Conservation (phyloP, 2,797 vertebrate species). For the Sebastes iracundus region DNA sequence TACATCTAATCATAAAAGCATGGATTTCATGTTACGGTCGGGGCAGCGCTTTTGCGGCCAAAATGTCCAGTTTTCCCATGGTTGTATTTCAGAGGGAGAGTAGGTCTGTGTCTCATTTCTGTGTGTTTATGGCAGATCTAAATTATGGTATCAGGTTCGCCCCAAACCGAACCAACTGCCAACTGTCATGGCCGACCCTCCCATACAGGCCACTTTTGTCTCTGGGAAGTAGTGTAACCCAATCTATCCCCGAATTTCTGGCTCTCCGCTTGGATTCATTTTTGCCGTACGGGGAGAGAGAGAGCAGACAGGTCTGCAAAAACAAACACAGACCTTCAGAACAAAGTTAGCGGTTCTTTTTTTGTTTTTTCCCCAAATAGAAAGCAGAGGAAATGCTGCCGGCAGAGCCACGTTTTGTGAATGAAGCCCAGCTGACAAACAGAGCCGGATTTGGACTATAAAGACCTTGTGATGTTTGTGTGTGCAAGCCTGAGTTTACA, state of each 20-base stretch:
- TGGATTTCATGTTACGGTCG: conserved; percentile 58
- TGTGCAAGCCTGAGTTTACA: not conserved
- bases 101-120: conserved; percentile 76
- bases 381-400: conserved; percentile 54
- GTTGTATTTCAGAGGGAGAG: conserved; percentile 62
- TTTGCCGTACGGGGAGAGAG: conserved; percentile 29
- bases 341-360: conserved; percentile 49
- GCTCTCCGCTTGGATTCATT: conserved; percentile 58
- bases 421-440: conserved; percentile 62
- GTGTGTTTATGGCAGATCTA: conserved; percentile 79
- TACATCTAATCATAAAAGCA: conserved; percentile 63
- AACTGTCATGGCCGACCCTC: conserved; percentile 77
- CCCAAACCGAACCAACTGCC: conserved; percentile 64
- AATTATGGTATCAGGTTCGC: conserved; percentile 81
- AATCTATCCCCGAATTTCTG: conserved; percentile 55
- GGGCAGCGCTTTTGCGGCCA: conserved; percentile 40
- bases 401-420: conserved; percentile 50
- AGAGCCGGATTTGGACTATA: not conserved
- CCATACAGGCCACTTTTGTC: conserved; percentile 65
- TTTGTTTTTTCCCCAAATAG: conserved; percentile 33
- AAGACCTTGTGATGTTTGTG: not conserved
- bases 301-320: conserved; percentile 53
- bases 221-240: conserved; percentile 71
- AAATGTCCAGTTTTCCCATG: conserved; percentile 63
- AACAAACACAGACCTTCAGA: conserved; percentile 63